A percentile compares a stretch with the other conserved stretches of the same genome.
phyloP scores from a whole-genome alignment of 2,113 vertebrate genomes.

The Channa maculata region DNA sequence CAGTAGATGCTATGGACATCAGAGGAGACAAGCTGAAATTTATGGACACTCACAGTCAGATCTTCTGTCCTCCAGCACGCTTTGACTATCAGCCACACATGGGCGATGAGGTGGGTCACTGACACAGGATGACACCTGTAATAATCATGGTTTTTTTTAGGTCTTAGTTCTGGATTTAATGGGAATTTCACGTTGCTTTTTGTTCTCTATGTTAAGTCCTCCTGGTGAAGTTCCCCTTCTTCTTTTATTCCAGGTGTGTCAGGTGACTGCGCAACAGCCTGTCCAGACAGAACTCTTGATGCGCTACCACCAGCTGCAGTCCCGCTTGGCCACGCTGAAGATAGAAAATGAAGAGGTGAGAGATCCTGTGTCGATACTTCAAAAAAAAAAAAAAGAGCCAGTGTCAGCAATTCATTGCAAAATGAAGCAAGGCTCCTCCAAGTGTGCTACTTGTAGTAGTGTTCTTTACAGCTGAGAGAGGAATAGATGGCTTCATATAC shows the following conservation, averaged over 20 bases:
- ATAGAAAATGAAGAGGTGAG: slow-evolving; percentile 98
- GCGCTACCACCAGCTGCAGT: slow-evolving; percentile 98
- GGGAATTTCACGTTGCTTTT: not conserved
- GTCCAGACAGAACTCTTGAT: slow-evolving; percentile 96
- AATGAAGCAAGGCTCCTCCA: not conserved
- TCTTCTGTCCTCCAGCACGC: slow-evolving; percentile 96
- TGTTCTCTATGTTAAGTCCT: slow-evolving; percentile 10
- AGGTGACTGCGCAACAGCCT: slow-evolving; percentile 96
- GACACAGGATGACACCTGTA: not conserved
- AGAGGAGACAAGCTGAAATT: slow-evolving; percentile 96
- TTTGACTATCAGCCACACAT: slow-evolving; percentile 99
- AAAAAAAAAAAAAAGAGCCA: not conserved
- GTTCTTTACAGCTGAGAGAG: not conserved
- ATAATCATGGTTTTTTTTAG: not conserved
- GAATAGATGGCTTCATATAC: not conserved
- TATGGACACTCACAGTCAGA: slow-evolving; percentile 97
- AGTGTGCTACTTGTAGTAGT: not conserved
- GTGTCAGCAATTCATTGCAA: slow-evolving; percentile 20
- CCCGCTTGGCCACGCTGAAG: slow-evolving; percentile 93
- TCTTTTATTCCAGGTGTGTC: slow-evolving; percentile 89
- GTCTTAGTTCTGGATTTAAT: not conserved
- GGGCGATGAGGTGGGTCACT: slow-evolving; percentile 92
- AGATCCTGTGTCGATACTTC: not conserved
- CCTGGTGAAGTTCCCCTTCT: slow-evolving; percentile 8
- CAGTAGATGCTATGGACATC: slow-evolving; percentile 93